Conservation (phyloP, 2,888 invertebrate species). For the Venusia cambrica region DNA sequence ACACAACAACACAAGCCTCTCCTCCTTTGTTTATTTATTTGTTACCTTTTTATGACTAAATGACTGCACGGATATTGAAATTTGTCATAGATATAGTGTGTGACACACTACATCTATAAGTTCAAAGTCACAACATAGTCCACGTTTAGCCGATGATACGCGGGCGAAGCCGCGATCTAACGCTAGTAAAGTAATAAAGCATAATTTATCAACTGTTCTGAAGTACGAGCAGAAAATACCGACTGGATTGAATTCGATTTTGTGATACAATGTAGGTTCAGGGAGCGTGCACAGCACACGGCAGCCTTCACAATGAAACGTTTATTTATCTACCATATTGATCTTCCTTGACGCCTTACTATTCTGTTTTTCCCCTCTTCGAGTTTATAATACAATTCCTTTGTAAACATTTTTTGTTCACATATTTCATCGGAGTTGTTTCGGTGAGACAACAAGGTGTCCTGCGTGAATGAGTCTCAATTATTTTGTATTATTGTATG, state of each 20-base stretch:
- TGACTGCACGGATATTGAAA: too few species aligned
- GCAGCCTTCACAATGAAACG: conserved; percentile 57
- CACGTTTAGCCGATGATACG: too few species aligned
- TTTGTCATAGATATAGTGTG: too few species aligned
- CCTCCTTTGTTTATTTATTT: too few species aligned
- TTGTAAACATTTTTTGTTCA: conserved; percentile 69
- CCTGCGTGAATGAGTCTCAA: conserved; percentile 56
- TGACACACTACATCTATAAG: too few species aligned
- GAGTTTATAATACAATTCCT: conserved; percentile 59
- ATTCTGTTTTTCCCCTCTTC: conserved; percentile 47
- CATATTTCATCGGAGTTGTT: conserved; percentile 62
- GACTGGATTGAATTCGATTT: conserved; percentile 6
- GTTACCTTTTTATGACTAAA: too few species aligned
- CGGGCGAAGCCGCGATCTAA: too few species aligned
- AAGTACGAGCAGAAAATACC: conserved; percentile 1
- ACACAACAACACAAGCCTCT: too few species aligned
- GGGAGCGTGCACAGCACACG: conserved; percentile 34
- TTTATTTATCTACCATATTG: conserved; percentile 68
- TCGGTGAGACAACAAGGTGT: conserved; percentile 54
- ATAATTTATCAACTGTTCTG: too few species aligned
- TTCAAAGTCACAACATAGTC: too few species aligned
- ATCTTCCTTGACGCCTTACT: conserved; percentile 58
- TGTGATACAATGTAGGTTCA: conserved; percentile 9
- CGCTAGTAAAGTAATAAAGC: too few species aligned
- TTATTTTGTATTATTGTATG: conserved; percentile 59